phyloP scores from a whole-genome alignment of 2,113 vertebrate genomes.

The Oryzias woworae region DNA sequence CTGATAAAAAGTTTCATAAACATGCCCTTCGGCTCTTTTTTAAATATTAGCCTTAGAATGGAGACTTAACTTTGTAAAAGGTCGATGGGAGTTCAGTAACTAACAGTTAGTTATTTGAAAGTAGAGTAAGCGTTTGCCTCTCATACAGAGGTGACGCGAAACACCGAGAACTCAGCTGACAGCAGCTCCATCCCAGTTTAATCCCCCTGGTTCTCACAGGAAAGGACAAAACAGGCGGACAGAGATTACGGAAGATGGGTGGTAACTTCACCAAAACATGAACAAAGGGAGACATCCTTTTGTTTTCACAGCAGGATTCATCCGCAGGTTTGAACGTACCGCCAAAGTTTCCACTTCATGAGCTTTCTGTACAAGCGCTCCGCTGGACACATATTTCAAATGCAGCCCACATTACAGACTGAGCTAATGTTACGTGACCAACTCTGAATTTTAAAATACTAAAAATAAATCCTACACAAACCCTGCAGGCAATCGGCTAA shows the following conservation, averaged over 20 bases:
- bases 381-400: background rate
- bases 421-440: too few relatives aligned
- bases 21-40: too few relatives aligned
- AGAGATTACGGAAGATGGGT: conserved; percentile 4
- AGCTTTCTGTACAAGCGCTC: conserved; percentile 31
- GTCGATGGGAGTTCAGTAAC: background rate
- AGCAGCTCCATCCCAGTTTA: conserved; percentile 40
- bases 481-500: conserved; percentile 6
- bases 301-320: conserved; percentile 46
- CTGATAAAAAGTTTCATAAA: too few relatives aligned
- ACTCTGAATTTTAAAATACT: too few relatives aligned
- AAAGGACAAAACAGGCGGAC: conserved; percentile 17
- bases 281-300: conserved; percentile 23
- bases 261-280: conserved; percentile 14
- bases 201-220: background rate
- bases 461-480: background rate
- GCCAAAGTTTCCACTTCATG: conserved; percentile 61
- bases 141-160: conserved; percentile 20
- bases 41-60: too few relatives aligned
- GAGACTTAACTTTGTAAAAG: too few relatives aligned
- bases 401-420: conserved; percentile 14
- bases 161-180: conserved; percentile 63
- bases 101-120: background rate
- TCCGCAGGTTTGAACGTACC: conserved; percentile 8
- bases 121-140: background rate